phyloP scores from a whole-genome alignment of 2,888 invertebrate species.

The Geophilus truncorum region DNA sequence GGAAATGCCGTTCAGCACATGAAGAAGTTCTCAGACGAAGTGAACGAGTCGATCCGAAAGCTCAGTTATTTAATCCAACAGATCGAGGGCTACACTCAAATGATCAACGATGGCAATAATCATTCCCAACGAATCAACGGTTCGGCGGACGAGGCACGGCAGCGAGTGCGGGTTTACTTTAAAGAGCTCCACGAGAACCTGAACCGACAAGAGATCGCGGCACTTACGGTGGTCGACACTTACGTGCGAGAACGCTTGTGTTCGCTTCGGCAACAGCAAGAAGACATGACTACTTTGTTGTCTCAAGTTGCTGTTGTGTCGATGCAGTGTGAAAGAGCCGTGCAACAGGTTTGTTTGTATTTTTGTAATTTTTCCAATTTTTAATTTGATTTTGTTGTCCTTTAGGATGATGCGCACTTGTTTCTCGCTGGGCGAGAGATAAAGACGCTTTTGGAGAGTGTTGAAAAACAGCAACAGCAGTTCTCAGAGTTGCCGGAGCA shows the following conservation, averaged over 20 bases:
- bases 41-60: conserved; percentile 53
- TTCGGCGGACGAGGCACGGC: conserved; percentile 51
- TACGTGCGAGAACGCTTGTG: conserved; percentile 55
- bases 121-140: conserved; percentile 42
- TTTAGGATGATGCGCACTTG: conserved; percentile 54
- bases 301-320: conserved; percentile 55
- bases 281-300: conserved; percentile 54
- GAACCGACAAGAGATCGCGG: conserved; percentile 54
- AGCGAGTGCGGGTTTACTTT: conserved; percentile 54
- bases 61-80: conserved; percentile 51
- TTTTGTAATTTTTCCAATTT: neutral
- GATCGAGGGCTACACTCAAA: conserved; percentile 45
- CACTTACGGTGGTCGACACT: conserved; percentile 55
- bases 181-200: conserved; percentile 53
- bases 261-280: conserved; percentile 54
- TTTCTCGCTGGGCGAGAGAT: conserved; percentile 53
- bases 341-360: conserved; percentile 47
- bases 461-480: conserved; percentile 56
- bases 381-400: neutral
- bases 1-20: conserved; percentile 53
- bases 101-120: conserved; percentile 28
- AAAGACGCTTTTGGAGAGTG: conserved; percentile 51
- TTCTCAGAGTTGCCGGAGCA: conserved; percentile 55
- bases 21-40: conserved; percentile 55
- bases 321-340: conserved; percentile 54